Evolutionary conservation across 2,797 vertebrate genomes (phyloP), one percentile per base, ranked within the genome.

Genomic region (Platalea minor): DNA sequence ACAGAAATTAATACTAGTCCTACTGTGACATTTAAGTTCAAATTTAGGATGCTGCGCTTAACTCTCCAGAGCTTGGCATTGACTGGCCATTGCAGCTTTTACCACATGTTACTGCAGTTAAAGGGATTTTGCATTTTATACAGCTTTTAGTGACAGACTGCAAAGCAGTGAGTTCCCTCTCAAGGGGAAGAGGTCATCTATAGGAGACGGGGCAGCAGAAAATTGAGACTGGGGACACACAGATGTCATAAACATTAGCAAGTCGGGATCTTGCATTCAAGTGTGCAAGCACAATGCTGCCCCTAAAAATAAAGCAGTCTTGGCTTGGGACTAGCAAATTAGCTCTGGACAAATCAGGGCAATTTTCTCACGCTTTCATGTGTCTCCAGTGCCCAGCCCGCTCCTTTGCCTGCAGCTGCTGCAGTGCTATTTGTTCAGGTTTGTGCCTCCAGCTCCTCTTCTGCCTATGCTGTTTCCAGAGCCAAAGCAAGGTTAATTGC

Each of bases 401-500:
- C 53, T 88, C 41, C 39, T 80, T 35, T 48, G 41, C 59, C 74
- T 73, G 59, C 63, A 87, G 85, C 56, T 85, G 51, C 88, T 65
- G 68, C 64, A 63, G n/a, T 37, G 48, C 56, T 80, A 15, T 74
- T 88, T 85, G 60, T 25, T 74, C 41, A 91, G 23, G 51, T 77
- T 91, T 89, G 53, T n/a, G 56, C 75, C 81, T 80, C 45, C 7
- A 92, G 81, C 84, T 91, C 60, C 51, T 82, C 69, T 87, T 86
- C 60, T 72, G 64, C 60, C 29, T 35, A 4, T 2, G 2, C 8
- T 86, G n/a, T 74, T 80, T 75, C 65, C 79, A 91, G 68, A 93
- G 89, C 31, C 72, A 76, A 87, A 91, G 70, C 25, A 72, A 95
- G 75, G 81, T 91, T 85, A 92, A 94, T 20, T 93, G 90, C 50